Evolutionary conservation across 37 sponge, comb jelly and placozoan species (phyloP).

Genomic region (Ephydatia muelleri): DNA sequence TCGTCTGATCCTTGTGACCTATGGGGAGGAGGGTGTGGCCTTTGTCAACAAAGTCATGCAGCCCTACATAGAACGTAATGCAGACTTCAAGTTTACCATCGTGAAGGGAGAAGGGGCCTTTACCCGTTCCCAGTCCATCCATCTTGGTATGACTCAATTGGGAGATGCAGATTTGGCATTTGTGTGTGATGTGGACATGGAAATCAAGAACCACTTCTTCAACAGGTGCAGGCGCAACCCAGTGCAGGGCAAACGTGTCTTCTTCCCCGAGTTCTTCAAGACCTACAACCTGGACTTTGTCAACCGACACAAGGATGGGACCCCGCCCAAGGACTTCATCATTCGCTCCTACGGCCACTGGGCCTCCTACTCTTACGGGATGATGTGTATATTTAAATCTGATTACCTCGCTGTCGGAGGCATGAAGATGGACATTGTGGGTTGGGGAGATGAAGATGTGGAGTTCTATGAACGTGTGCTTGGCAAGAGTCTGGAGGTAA

Average conservation of each 20-base stretch:
- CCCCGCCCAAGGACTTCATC: conserved; percentile 2
- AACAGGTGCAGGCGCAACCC: conserved; percentile 63
- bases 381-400: conserved; percentile 81
- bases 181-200: conserved; percentile 77
- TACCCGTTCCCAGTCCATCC: conserved; percentile 54
- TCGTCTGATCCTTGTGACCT: conserved; percentile 54
- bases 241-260: conserved; percentile 52
- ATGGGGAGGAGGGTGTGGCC: conserved; percentile 43
- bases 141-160: conserved; percentile 46
- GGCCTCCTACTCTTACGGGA: conserved; percentile 76
- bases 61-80: conserved; percentile 24
- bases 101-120: conserved; percentile 53
- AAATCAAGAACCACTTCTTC: conserved; percentile 37
- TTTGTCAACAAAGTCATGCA: conserved; percentile 23
- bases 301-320: conserved; percentile 8
- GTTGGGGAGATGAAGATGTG: conserved; percentile 84
- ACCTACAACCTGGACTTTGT: conserved; percentile 70
- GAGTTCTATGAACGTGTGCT: conserved; percentile 56
- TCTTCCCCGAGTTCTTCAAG: conserved; percentile 78
- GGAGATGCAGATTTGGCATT: conserved; percentile 47
- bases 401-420: conserved; percentile 65
- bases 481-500: conserved; percentile 45
- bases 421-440: conserved; percentile 52
- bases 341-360: conserved; percentile 70
- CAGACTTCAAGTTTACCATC: conserved; percentile 13